Conservation (phyloP, 2,797 vertebrate genomes). For the Limosa lapponica region DNA sequence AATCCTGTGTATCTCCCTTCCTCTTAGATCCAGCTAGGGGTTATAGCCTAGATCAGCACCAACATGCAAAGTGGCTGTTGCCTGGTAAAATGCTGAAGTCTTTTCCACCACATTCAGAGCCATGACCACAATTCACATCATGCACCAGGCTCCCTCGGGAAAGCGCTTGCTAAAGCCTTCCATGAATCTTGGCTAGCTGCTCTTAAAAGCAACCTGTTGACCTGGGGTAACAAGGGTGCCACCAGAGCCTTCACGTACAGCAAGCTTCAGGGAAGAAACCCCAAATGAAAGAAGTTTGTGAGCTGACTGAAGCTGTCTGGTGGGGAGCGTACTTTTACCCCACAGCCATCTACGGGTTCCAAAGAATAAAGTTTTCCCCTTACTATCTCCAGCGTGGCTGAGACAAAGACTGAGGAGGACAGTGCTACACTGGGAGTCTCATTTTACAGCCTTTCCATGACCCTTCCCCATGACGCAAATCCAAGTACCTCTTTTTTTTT, state of each 20-base stretch:
- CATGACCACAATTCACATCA: too few species aligned
- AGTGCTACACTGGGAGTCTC: slow-evolving; percentile 4
- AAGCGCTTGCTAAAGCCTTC: neutral
- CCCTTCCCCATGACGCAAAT: neutral
- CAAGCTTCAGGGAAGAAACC: neutral
- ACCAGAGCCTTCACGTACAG: neutral
- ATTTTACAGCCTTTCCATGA: slow-evolving; percentile 33
- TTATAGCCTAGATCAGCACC: neutral
- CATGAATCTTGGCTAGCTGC: rapidly evolving
- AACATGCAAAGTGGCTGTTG: neutral
- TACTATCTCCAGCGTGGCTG: neutral
- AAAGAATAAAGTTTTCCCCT: neutral
- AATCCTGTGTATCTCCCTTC: neutral
- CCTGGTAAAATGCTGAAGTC: neutral
- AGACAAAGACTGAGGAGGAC: neutral
- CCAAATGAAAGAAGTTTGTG: neutral
- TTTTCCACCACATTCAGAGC: neutral
- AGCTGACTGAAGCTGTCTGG: neutral
- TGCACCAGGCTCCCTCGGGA: neutral
- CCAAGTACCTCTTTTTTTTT: neutral
- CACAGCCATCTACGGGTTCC: neutral
- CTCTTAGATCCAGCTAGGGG: neutral
- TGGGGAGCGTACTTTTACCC: neutral
- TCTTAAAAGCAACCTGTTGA: neutral
- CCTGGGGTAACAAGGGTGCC: neutral